Percentiles rank a stretch among this genome's conserved stretches.
These are phyloP conservation scores for Anticlea derivata DNA, from an alignment of 2,888 invertebrate species.

Conservation along the genomic window DNA sequence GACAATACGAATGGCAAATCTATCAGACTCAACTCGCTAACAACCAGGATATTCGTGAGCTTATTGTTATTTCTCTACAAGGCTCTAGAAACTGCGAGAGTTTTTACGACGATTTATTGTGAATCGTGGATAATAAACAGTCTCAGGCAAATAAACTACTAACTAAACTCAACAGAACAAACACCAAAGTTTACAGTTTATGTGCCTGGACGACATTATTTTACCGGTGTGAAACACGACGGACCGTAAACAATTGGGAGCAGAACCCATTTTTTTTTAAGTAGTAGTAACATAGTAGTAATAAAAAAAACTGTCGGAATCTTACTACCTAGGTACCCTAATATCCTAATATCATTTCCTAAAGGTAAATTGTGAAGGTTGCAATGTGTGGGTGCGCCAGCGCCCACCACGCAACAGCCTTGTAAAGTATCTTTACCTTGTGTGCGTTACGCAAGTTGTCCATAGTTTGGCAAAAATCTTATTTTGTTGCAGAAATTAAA, in stretches of 20 bases:
- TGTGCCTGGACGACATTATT: slow-evolving; percentile 9
- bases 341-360: too few species aligned
- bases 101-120: slow-evolving; percentile 3
- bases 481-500: not conserved
- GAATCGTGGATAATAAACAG: slow-evolving; percentile 1
- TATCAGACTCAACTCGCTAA: slow-evolving; percentile 33
- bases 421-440: slow-evolving; percentile 9
- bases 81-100: not conserved
- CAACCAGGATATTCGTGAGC: slow-evolving; percentile 34
- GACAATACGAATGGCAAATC: slow-evolving; percentile 37
- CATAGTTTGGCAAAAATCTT: slow-evolving; percentile 3
- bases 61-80: slow-evolving; percentile 28
- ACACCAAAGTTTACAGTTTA: slow-evolving; percentile 6
- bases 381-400: slow-evolving; percentile 50
- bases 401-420: slow-evolving; percentile 30
- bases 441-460: slow-evolving; percentile 17
- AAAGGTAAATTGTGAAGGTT: slow-evolving; percentile 34
- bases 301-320: too few species aligned
- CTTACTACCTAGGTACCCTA: too few species aligned
- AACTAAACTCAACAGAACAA: slow-evolving; percentile 21
- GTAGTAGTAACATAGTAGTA: too few species aligned
- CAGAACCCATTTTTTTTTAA: too few species aligned
- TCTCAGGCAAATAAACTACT: slow-evolving; percentile 8
- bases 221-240: slow-evolving; percentile 10
- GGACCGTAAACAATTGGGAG: not conserved